These are phyloP conservation scores for Amia ocellicauda DNA, from an alignment of 2,113 vertebrate species.

Conservation along the genomic window DNA sequence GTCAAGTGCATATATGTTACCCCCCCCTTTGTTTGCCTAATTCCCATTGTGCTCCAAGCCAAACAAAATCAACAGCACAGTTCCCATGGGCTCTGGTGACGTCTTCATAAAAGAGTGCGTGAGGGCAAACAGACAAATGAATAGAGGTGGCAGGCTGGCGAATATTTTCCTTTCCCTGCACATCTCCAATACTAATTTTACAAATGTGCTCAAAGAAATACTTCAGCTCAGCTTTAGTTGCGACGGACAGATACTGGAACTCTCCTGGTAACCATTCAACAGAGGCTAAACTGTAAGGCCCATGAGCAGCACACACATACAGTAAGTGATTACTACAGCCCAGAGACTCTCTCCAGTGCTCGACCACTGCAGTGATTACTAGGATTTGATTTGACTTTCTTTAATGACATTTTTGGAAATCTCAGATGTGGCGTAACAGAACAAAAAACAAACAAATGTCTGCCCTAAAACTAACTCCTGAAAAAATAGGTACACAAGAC, in stretches of 20 bases:
- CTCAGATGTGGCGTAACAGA: too few relatives aligned
- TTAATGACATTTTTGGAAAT: too few relatives aligned
- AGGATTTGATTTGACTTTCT: too few relatives aligned
- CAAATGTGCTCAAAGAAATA: background rate
- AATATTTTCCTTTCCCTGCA: background rate
- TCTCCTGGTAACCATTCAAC: background rate
- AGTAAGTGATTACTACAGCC: too few relatives aligned
- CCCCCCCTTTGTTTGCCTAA: constrained; percentile 53
- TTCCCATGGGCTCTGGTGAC: constrained; percentile 50
- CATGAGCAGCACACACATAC: too few relatives aligned
- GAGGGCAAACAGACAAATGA: constrained; percentile 17
- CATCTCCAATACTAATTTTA: background rate
- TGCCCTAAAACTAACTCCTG: too few relatives aligned
- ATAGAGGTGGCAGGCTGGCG: background rate
- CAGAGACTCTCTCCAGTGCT: too few relatives aligned
- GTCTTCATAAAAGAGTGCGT: constrained; percentile 2
- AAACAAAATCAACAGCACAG: constrained; percentile 48
- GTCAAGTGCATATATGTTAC: constrained; percentile 59
- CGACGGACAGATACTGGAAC: background rate
- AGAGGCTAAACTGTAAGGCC: too few relatives aligned
- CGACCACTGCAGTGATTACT: too few relatives aligned
- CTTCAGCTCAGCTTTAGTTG: background rate
- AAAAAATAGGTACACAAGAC: too few relatives aligned
- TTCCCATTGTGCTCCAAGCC: constrained; percentile 48
- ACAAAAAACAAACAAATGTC: too few relatives aligned